Evolutionary conservation across 2,113 vertebrate genomes (phyloP), one percentile per base, ranked within the genome.

Genomic region (Glaucidium brasilianum): DNA sequence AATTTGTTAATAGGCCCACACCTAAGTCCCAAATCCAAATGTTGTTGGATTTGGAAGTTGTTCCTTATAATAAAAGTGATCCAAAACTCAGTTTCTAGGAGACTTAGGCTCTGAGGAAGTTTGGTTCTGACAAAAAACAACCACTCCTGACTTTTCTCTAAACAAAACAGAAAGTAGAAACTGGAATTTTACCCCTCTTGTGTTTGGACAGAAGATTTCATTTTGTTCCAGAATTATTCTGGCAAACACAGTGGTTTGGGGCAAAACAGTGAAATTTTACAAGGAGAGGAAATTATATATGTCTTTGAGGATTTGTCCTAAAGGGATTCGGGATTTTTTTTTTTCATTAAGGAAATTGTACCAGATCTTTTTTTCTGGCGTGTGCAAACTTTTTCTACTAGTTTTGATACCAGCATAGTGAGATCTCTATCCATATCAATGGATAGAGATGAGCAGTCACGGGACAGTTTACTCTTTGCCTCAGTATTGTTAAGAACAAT

Each of bases 211-310:
- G 63, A 89, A 78, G 10, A 81, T 89, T 84, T 84, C 1, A 34
- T 89, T 97, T 81, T 74, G 27, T 67, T 85, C 50, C 47, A 84
- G 34, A 84, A 72, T 91, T 92, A 15, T 94, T 6, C 64, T 76
- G 80, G 86, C 64, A 86, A 85, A 64, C 16, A 26, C 17, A 6
- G 13, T 5, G 3, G 14, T 34, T 87, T 0, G 0, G 49, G 69
- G 52, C 21, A 78, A 89, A 94, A 21, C 30, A 56, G 34, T 26
- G 84, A 94, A 72, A 60, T 85, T 96, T 96, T 96, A 94, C 73
- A 91, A 90, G 58, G 56, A 87, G 77, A 76, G 39, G 66, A 85
- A 95, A 94, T 72, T 2, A 77, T 49, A 41, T 32, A 52, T 26
- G 34, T 56, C 43, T 90, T 56, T 76, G 25, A 67, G 27, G 69